These are phyloP conservation scores for Pedetes capensis DNA, from an alignment of 2,113 vertebrate genomes.

Conservation along the genomic window DNA sequence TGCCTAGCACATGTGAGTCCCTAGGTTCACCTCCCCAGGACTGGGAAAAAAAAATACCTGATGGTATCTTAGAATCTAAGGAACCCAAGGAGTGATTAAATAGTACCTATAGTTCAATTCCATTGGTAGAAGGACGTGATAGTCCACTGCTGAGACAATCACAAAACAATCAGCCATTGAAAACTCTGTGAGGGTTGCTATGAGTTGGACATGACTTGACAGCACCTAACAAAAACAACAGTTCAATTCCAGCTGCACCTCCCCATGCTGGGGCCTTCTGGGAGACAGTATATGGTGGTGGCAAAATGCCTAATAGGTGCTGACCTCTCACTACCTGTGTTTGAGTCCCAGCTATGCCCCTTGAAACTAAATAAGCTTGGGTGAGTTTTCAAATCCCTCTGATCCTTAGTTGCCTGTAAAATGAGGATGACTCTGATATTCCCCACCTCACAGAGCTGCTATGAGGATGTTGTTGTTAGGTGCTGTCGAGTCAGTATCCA, in stretches of 20 bases:
- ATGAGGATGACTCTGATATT: neutral
- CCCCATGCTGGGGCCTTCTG: neutral
- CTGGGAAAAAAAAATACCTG: neutral
- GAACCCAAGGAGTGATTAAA: neutral
- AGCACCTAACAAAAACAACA: no score
- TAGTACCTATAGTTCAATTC: neutral
- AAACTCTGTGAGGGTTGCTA: no score
- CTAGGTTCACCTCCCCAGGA: no score
- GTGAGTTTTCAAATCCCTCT: conserved; percentile 12
- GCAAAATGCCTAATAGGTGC: neutral
- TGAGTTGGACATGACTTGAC: no score
- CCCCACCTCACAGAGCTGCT: neutral
- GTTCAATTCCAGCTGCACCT: neutral
- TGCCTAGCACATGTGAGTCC: no score
- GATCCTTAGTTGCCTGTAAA: neutral
- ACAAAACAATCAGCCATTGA: no score
- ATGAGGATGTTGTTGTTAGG: no score
- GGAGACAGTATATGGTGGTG: neutral
- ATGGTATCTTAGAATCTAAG: neutral
- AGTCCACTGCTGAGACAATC: no score
- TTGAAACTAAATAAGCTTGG: neutral
- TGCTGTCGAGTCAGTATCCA: no score
- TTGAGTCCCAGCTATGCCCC: neutral
- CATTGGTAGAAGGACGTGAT: no score
- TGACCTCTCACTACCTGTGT: neutral